Conservation (phyloP, 2,113 vertebrate genomes). For the Poeciliopsis turrubarensis region DNA sequence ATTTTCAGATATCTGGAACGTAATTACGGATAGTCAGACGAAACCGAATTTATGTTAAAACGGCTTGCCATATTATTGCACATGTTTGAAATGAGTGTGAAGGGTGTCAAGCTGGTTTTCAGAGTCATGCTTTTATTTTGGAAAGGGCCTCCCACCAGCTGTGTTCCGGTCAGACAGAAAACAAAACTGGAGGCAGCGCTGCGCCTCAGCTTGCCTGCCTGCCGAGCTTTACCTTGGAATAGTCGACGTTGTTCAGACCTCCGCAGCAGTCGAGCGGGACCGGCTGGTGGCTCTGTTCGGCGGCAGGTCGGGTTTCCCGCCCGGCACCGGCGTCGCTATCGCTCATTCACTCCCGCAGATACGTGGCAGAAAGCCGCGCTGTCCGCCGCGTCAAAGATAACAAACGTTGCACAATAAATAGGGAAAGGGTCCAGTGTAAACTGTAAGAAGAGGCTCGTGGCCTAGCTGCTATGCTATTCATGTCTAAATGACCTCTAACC, state of each 20-base stretch:
- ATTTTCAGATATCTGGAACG: too few species aligned
- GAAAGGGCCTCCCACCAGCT: not conserved
- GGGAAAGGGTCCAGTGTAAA: constrained; percentile 1
- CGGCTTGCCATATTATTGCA: too few species aligned
- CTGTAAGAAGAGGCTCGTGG: not conserved
- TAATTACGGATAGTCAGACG: too few species aligned
- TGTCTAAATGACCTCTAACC: constrained; percentile 33
- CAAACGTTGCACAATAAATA: constrained; percentile 3
- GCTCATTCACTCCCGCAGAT: constrained; percentile 45
- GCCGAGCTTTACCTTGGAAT: constrained; percentile 71
- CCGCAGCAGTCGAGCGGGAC: constrained; percentile 76
- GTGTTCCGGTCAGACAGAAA: constrained; percentile 16
- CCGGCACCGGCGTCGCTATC: constrained; percentile 1
- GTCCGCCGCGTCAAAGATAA: too few species aligned
- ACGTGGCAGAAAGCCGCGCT: not conserved
- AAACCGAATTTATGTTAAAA: too few species aligned
- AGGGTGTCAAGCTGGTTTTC: too few species aligned
- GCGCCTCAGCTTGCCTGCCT: not conserved
- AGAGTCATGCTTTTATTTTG: constrained; percentile 51
- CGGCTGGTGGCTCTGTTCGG: not conserved
- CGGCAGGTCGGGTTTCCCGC: not conserved
- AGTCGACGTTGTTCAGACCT: constrained; percentile 79
- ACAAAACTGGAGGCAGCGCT: not conserved
- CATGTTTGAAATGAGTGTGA: not conserved
- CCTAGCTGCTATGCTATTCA: not conserved